Conservation (phyloP, 2,797 vertebrate species). For the Nannoperca obscura region DNA sequence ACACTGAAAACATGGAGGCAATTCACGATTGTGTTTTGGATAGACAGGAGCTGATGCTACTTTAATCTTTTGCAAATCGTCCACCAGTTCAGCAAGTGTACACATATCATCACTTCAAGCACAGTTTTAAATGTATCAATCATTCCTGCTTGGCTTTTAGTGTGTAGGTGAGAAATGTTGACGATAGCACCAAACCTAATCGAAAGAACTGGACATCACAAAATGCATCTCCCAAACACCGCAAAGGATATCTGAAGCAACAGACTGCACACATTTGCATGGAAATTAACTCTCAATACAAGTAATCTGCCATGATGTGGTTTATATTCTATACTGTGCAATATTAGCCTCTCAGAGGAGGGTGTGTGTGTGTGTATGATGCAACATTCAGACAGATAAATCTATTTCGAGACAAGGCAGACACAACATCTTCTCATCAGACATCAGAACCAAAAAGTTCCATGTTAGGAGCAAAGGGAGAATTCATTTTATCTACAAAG, state of each 20-base stretch:
- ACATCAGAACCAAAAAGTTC: constrained; percentile 66
- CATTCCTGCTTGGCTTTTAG: constrained; percentile 42
- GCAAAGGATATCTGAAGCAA: constrained; percentile 42
- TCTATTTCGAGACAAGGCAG: constrained; percentile 68
- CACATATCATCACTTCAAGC: constrained; percentile 57
- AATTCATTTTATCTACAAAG: constrained; percentile 64
- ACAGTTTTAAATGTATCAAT: constrained; percentile 55
- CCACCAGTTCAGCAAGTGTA: constrained; percentile 51
- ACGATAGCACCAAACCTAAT: constrained; percentile 35
- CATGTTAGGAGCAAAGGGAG: constrained; percentile 52
- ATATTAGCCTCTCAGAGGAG: constrained; percentile 60
- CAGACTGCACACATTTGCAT: constrained; percentile 48
- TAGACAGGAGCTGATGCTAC: constrained; percentile 67
- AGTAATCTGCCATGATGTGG: constrained; percentile 42
- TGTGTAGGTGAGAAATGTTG: constrained; percentile 40
- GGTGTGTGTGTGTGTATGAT: constrained; percentile 45
- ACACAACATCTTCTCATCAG: constrained; percentile 58
- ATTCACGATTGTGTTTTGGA: constrained; percentile 63
- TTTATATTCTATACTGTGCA: constrained; percentile 67
- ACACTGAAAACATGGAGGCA: constrained; percentile 63
- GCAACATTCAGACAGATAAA: constrained; percentile 71
- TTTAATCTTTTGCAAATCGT: constrained; percentile 76
- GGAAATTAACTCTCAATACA: constrained; percentile 57
- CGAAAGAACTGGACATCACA: constrained; percentile 24
- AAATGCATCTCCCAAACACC: constrained; percentile 39